These are phyloP conservation scores for Mechanitis messenoides DNA, from an alignment of 2,888 invertebrate genomes.

Conservation along the genomic window DNA sequence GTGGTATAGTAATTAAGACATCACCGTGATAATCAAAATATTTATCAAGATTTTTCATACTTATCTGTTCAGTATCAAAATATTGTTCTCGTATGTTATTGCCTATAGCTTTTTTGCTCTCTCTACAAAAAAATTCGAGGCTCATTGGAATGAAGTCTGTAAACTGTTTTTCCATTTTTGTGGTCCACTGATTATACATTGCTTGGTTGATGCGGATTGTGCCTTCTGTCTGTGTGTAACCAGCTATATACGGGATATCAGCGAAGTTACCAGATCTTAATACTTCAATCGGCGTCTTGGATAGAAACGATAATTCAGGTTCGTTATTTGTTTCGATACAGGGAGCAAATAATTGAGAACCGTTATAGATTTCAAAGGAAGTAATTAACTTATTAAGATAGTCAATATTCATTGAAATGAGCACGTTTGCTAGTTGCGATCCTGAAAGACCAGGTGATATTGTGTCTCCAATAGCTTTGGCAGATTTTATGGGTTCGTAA, in stretches of 20 bases:
- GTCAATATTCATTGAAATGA: constrained; percentile 60
- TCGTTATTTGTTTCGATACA: constrained; percentile 55
- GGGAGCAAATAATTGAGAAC: constrained; percentile 59
- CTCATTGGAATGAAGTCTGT: constrained; percentile 57
- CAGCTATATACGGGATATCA: constrained; percentile 57
- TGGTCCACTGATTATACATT: constrained; percentile 48
- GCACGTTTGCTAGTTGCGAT: constrained; percentile 52
- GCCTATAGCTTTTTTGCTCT: constrained; percentile 37
- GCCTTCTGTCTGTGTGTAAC: constrained; percentile 63
- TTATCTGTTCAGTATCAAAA: constrained; percentile 41
- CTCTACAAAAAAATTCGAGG: constrained; percentile 44
- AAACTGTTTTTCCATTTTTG: constrained; percentile 54
- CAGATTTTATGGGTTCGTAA: constrained; percentile 50
- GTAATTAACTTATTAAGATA: constrained; percentile 46
- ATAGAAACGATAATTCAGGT: constrained; percentile 44
- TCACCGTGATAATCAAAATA: constrained; percentile 60
- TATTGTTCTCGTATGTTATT: constrained; percentile 48
- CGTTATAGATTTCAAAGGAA: too few relatives aligned
- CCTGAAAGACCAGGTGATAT: constrained; percentile 52
- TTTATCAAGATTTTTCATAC: constrained; percentile 35
- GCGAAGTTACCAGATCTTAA: constrained; percentile 44
- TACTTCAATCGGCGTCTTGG: constrained; percentile 50
- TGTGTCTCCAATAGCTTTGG: constrained; percentile 54
- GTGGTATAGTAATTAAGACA: constrained; percentile 59
- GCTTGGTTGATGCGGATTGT: constrained; percentile 56